Percentiles rank a stretch among this genome's conserved stretches.
phyloP scores from a whole-genome alignment of 1,140 invertebrate genomes.

The Nixonia krombeini region DNA sequence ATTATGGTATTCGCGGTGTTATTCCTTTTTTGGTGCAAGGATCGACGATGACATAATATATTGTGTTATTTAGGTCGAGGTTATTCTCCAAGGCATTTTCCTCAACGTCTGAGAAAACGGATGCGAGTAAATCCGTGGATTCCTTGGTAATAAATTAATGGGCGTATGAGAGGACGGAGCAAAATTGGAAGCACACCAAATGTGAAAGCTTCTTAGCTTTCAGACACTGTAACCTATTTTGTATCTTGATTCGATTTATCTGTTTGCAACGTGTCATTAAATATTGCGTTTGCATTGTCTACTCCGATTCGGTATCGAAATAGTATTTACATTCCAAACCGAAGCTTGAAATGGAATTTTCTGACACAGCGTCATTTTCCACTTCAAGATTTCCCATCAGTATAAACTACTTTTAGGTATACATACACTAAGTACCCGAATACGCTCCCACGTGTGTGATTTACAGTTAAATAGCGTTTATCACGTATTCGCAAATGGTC shows the following conservation, averaged over 20 bases:
- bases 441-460: too few species aligned
- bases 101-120: background rate
- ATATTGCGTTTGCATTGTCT: background rate
- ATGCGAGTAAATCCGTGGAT: background rate
- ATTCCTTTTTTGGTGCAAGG: background rate
- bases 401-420: too few species aligned
- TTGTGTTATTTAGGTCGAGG: background rate
- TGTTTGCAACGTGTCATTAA: background rate
- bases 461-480: too few species aligned
- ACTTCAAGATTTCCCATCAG: too few species aligned
- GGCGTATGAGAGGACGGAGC: background rate
- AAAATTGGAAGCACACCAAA: conserved; percentile 51
- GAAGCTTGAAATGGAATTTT: too few species aligned
- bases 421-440: too few species aligned
- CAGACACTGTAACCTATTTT: conserved; percentile 5
- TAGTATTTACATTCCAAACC: too few species aligned
- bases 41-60: background rate
- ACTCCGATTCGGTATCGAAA: too few species aligned
- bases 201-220: conserved; percentile 40
- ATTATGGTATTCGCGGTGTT: background rate
- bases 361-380: too few species aligned
- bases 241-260: background rate
- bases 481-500: too few species aligned
- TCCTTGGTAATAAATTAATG: conserved; percentile 22
- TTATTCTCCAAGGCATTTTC: background rate